Base-by-base conservation (phyloP, 1,140 invertebrate species). In the Samia ricini region DNA sequence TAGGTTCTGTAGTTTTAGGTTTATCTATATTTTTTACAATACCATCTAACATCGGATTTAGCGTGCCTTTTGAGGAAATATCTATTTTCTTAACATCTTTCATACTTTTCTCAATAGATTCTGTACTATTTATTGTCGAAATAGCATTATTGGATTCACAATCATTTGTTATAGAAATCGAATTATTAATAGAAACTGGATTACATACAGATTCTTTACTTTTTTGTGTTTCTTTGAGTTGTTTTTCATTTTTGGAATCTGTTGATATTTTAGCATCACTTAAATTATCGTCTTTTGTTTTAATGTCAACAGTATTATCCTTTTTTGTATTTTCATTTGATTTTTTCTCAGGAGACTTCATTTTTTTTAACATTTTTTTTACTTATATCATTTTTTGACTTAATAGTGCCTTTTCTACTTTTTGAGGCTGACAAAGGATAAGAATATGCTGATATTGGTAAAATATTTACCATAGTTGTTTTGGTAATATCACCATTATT, bases 391-490 rank as follows among this genome's bases (percentile, higher is more conserved):
- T 61, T 79, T 70, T 88, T 83, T 24, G 66, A 49, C 69, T 83
- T 88, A 18, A 76, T 49, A 81, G 81, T 91, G 60, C 68, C 76
- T 56, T 91, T 89, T 65, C 90, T 92, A 21, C 60, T 74, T 71
- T 81, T 87, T 7, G 66, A 59, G 42, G 74, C 71, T 61, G 90
- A 88, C 72, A 91, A 65, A 58, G 91, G 86, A 56, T 70, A 83
- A 10, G 91, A 91, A 66, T 94, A 91, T 19, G 94, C 93, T 20
- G 94, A 93, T 79, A 95, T 95, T 23, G 94, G 94, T 71, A 95
- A 91, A 86, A 95, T 94, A 79, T 94, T 95, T 2, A 93, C 91
- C 91, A 94, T 94, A 20, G 93, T 94, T 2, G 94, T 95, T 81
- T 82, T 90, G 23, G 88, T 90, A 29, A 83, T 81, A 60, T 90